Base-by-base conservation (phyloP, 2,888 invertebrate species). In the Chaitophorus viminalis region DNA sequence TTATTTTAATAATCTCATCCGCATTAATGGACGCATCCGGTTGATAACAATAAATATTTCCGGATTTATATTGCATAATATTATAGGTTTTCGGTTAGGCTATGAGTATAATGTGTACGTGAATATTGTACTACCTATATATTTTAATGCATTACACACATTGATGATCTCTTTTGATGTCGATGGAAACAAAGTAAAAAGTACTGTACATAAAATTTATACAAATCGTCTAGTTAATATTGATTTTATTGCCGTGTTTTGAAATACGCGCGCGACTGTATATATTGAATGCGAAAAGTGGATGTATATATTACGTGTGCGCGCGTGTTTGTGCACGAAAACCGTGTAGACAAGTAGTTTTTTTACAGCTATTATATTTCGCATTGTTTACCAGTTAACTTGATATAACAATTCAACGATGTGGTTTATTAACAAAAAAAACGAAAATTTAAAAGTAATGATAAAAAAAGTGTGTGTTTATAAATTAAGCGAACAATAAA, bases 401-500 rank as follows among this genome's bases (percentile, higher is more conserved):
- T 39, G 36, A 78, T 70, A 36, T 5, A 21, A 52, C 36, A 74
- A 87, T 87, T 72, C 81, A 87, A 87, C 60, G 87, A 78, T n/a
- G 52, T 21, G 18, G 46, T 81, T 87, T 81, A 39, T 74, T 74
- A 29, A 33, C 29, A 78, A 65, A 81, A 76, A 76, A 39, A 83
- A 60, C n/a, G 9, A 79, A 29, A 14, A 54, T 74, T 60, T 39
- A 60, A 36, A 75, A 60, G 65, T 60, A 83, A 75, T 83, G 39
- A 39, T 60, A 52, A 86, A 54, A 81, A 25, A 74, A n/a, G 72
- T 33, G 79, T 36, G 70, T 70, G 77, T 85, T 87, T 87, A 74
- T 87, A 81, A 87, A 87, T 87, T 87, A 87, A 74, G 74, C 81
- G 81, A 87, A 81, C 87, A 87, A 87, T 87, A 87, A 81, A 81